Evolutionary conservation across 2,888 invertebrate genomes (phyloP).

Genomic region (Cloeon dipterum): DNA sequence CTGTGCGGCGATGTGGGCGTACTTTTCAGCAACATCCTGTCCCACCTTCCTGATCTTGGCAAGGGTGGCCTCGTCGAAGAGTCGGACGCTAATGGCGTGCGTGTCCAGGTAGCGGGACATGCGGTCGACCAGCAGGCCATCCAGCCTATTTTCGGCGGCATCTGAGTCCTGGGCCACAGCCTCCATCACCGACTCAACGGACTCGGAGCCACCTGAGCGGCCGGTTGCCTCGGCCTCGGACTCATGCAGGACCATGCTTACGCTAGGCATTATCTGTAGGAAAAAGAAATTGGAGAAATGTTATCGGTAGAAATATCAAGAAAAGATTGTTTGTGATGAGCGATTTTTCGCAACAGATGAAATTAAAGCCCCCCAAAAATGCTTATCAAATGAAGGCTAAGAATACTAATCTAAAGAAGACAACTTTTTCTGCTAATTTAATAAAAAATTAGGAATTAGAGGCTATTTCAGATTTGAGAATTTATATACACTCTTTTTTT

Average conservation of each 20-base stretch:
- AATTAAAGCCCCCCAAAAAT: too few relatives aligned
- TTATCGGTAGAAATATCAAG: too few relatives aligned
- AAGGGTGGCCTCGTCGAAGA: conserved; percentile 36
- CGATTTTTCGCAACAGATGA: too few relatives aligned
- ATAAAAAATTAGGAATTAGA: too few relatives aligned
- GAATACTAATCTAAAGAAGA: too few relatives aligned
- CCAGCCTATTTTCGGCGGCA: conserved; percentile 49
- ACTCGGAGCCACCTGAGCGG: conserved; percentile 17
- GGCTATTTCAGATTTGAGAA: too few relatives aligned
- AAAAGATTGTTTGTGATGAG: too few relatives aligned
- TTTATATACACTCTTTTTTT: too few relatives aligned
- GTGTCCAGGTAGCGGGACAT: conserved; percentile 46
- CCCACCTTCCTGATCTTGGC: conserved; percentile 30
- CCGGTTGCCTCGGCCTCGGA: not conserved
- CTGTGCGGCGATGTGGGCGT: conserved; percentile 27
- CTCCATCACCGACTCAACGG: conserved; percentile 9
- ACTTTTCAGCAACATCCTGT: conserved; percentile 15
- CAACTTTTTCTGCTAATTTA: too few relatives aligned
- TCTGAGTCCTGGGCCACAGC: conserved; percentile 51
- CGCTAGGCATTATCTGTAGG: conserved; percentile 42
- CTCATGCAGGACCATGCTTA: conserved; percentile 35
- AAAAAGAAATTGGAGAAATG: too few relatives aligned
- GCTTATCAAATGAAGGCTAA: too few relatives aligned
- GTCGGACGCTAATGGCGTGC: conserved; percentile 45
- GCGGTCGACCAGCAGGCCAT: conserved; percentile 48